Evolutionary conservation across 2,797 vertebrate genomes (phyloP), one percentile per base, ranked within the genome.

Genomic region (Adelosebastes latens): DNA sequence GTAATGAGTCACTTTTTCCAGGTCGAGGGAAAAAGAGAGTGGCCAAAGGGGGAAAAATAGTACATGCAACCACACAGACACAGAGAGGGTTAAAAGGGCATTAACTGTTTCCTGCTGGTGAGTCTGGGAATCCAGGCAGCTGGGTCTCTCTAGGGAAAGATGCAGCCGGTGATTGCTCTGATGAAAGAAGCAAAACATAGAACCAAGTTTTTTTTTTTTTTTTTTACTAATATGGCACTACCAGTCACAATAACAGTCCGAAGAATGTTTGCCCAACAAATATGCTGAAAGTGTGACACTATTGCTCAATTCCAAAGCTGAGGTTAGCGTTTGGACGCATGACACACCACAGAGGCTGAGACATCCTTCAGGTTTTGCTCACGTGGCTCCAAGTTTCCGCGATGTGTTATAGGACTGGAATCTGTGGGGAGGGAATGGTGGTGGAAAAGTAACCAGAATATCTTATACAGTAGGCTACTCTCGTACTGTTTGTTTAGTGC

Each of bases 1-100:
- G 80, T 10, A 85, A 85, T 91, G 92, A 94, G 77, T 94, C 90
- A 93, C 67, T 85, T 63, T 93, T 91, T 90, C 92, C 91, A 90
- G 76, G 88, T 89, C 24, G 71, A 85, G 55, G 53, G 62, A 39
- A 77, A 42, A 56, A 83, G 53, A 66, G 42, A 8, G 59, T 25
- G 63, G 79, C 69, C 53, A 46, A 53, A 63, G 59, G 56, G 63
- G 16, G 14, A 22, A 24, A 62, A 75, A 16, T 49, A 42, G 61
- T 55, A 72, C 61, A 77, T 9, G 29, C 52, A 73, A 56, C 39
- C 75, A 70, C 27, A 74, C 71, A 75, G 49, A 77, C 71, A 82
- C 79, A 68, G 80, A 76, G 83, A 72, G 78, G 88, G 86, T 89
- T 80, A 79, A 88, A 89, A 82, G 81, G 79, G 77, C 87, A 90